Conservation (phyloP, 2,113 vertebrate species). For the Saguinus imperator region DNA sequence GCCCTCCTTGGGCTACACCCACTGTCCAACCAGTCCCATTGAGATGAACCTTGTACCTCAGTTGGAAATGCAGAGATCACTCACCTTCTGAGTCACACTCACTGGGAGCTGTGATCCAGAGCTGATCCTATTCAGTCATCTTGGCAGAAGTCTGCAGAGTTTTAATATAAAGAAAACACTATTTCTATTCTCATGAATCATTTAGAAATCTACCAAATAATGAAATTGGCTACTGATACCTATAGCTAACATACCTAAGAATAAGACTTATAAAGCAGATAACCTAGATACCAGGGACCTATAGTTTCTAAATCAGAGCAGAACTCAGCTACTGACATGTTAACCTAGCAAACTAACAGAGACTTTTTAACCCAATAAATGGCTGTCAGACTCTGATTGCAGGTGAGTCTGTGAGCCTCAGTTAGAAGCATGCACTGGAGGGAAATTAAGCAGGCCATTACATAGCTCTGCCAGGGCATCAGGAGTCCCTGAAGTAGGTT, state of each 20-base stretch:
- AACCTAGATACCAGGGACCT: background rate
- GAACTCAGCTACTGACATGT: background rate
- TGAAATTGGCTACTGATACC: background rate
- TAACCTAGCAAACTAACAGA: background rate
- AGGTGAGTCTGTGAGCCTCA: background rate
- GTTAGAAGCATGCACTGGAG: background rate
- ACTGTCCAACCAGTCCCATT: too few relatives aligned
- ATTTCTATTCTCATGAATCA: background rate
- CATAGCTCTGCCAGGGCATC: background rate
- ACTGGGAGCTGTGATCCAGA: too few relatives aligned
- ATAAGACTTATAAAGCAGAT: background rate
- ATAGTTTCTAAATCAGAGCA: background rate
- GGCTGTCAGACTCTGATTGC: too few relatives aligned
- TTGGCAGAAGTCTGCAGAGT: background rate
- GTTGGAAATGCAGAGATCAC: too few relatives aligned
- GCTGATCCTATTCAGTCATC: too few relatives aligned
- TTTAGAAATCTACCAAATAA: background rate
- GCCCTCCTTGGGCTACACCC: too few relatives aligned
- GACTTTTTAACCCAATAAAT: background rate
- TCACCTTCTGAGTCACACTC: too few relatives aligned
- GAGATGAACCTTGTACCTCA: too few relatives aligned
- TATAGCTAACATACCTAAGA: background rate
- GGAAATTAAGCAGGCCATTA: background rate
- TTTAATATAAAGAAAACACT: background rate
- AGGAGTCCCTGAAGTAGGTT: background rate